Evolutionary conservation across 2,888 invertebrate species (phyloP), one percentile per base, ranked within the genome.

Genomic region (Andrena haemorrhoa): DNA sequence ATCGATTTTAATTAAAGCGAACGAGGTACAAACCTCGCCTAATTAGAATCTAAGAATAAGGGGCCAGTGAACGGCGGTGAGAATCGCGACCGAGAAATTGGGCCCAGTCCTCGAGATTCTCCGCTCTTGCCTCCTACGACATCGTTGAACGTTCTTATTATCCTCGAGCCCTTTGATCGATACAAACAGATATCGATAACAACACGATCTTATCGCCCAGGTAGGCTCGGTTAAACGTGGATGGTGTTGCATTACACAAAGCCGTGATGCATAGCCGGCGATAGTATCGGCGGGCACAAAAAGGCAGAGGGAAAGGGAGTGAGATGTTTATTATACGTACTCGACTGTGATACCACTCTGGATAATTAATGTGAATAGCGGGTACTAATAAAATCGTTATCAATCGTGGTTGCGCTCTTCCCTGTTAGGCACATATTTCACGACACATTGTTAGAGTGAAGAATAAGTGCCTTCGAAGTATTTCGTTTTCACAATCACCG

Each of bases 111-210:
- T 71, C 23, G 61, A 53, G 70, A 77, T 66, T 56, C 61, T 84
- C 51, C 60, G 51, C 63, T 53, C 56, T 41, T 41, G 75, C 82
- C 86, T 82, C 84, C 83, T 78, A 87, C 87, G 85, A 84, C 76
- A 79, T 75, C 79, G 83, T 85, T 73, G 86, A 75, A 84, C 82
- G 75, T 75, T 75, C 82, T 82, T 85, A 85, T 86, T 88, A 87
- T 86, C 86, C 85, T 16, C 64, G 69, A 73, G 75, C 73, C 64
- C 77, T 84, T 87, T 83, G 86, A 88, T 88, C 86, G 83, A 88
- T 88, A 81, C 77, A 77, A 71, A 82, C 73, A 75, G 88, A 89
- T 89, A 88, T 85, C 85, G 89, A 87, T 89, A 88, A 85, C 86
- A 80, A 79, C 70, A 66, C 77, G 87, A 89, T 89, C 76, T 88